Evolutionary conservation across 2,888 invertebrate genomes (phyloP), one percentile per base, ranked within the genome.

Genomic region (Spicauda simplicius): DNA sequence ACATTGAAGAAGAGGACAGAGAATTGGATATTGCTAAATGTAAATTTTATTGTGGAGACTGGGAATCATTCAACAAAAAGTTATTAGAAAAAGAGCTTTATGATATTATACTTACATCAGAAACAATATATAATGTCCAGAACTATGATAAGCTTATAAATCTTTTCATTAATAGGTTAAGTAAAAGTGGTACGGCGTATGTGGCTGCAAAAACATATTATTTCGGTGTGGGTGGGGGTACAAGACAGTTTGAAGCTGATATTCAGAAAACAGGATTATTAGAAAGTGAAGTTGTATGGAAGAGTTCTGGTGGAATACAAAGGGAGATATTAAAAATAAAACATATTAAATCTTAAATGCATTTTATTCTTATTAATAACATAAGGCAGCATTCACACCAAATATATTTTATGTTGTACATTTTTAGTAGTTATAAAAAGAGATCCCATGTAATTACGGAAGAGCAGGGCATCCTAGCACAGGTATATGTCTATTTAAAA

Each of bases 201-300:
- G 86, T 99, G 66, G 98, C 98, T 63, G 98, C 98, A 3, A 99
- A 99, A 94, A 95, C 95, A 14, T 96, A 96, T 87, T 99, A 99
- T 86, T 99, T 99, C 93, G 99, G 99, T 71, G 97, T 99, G 20
- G 99, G 99, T 12, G 99, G 99, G 61, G 96, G 97, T 12, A 93
- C 96, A 52, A 90, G 95, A 71, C 95, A 96, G 74, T 99, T 99
- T 93, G 95, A 96, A 84, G 84, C 94, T 55, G 83, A 94, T 61
- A 76, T 98, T 7, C 80, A 90, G 68, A 86, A 90, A 58, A 94
- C 94, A 77, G 88, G 88, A 25, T 75, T 84, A 53, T 95, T 97
- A 76, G 78, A 89, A 30, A 87, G 89, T 70, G 85, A 93, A 77
- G 87, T 93, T 41, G 93, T 95, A 62, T 97, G 97, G 96, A 94